Evolutionary conservation across 53 echinoderm and acorn worm genomes (phyloP), one percentile per base, ranked within the genome.

Genomic region (Luidia sarsii): DNA sequence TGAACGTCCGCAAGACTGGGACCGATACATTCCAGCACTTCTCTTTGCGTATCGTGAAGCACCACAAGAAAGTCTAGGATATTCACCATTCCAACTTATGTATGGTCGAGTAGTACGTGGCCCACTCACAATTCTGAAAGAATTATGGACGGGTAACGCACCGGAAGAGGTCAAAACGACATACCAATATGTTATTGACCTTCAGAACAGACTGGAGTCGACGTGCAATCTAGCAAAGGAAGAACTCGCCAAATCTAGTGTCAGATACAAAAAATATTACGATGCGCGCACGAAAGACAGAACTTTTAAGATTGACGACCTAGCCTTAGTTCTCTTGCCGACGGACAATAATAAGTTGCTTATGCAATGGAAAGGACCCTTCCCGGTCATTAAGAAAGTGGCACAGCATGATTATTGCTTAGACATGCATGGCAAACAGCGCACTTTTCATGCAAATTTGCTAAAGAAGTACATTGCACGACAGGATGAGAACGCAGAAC

Each of bases 121-220:
- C 1, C 86, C 86, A 20, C 16, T 86, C 18, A 60, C 79, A 1
- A 80, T 86, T 37, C 49, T 86, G 1, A 79, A 56, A 46, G 80
- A 86, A 48, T 32, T 79, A 11, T 86, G 86, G 86, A 39, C 86
- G 5, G 80, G 39, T 16, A 67, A 79, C 15, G 23, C 31, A 11
- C 28, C 33, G 3, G 86, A 80, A 45, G 69, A 86, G 43, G 70
- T 77, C 13, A 66, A 68, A 34, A 43, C 80, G 19, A 67, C 86
- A n/a, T 86, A 66, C 43, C 65, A 86, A 32, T 86, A 86, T 55
- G 80, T 86, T 1, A 5, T 86, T n/a, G 79, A 86, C 34, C 49
- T 86, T 29, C 38, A 67, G 69, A 51, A 86, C 1, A 34, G 86
- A 32, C 39, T 86, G 3, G 67, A 79, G 9, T 29, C 55, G 15